Base-by-base conservation (phyloP, 2,888 invertebrate genomes). In the Sycophila texana region DNA sequence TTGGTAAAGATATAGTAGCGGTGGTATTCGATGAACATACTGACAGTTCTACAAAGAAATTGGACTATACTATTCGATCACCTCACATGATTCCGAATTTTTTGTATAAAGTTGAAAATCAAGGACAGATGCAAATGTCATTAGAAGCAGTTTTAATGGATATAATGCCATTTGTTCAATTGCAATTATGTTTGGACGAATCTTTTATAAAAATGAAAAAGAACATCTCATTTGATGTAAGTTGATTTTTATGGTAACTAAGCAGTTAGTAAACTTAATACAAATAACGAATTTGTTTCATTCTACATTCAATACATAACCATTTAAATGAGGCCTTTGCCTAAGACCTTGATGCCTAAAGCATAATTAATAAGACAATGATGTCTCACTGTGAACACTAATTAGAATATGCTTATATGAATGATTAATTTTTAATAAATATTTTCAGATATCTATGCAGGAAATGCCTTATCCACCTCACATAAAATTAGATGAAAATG, bases 391-490 rank as follows among this genome's bases (percentile, higher is more conserved):
- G 39, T 1, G 10, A 39, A 7, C 1, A 39, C 39, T 39, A 39
- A 39, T 39, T 39, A 39, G 39, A 39, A 39, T 39, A 7, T 39
- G 39, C 39, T 39, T 39, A 39, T 39, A 39, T 39, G 39, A 39
- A 39, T 39, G 39, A 39, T 39, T 39, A 72, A 74, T 7, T 68
- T 57, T 71, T 26, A 66, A 26, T 71, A n/a, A 49, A 66, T 78
- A 66, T 73, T 84, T 82, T 74, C 49, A 89, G 89, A 63, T 89
- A 10, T 87, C 84, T 13, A 83, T 88, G 78, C 89, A 90, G 83
- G 84, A 86, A 85, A 88, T 89, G 89, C 90, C 90, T 0, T 87
- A 88, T 81, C 90, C 89, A 4, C 89, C 89, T 3, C 85, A 86
- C 58, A 76, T 87, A 16, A 74, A 85, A 80, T 81, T 86, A 60